phyloP scores from a whole-genome alignment of 2,888 invertebrate species.

The Nomada fucata region DNA sequence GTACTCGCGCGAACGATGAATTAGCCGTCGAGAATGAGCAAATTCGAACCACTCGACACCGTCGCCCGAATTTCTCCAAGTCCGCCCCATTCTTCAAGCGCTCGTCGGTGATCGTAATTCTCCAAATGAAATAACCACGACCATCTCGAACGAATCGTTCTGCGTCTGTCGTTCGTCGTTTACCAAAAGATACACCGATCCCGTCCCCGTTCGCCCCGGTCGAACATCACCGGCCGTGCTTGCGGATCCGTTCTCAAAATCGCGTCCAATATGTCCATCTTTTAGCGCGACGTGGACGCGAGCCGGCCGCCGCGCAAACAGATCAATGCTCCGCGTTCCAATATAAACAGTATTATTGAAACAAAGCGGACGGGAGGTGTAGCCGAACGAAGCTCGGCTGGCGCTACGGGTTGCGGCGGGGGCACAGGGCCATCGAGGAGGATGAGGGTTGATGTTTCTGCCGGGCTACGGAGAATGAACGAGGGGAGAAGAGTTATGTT shows the following conservation, averaged over 20 bases:
- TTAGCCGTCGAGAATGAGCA: too few species aligned
- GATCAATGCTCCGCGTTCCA: conserved; percentile 84
- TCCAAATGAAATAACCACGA: too few species aligned
- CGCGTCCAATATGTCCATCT: conserved; percentile 82
- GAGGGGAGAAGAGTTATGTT: conserved; percentile 84
- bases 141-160: too few species aligned
- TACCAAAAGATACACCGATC: not conserved
- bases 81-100: too few species aligned
- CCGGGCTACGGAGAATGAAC: conserved; percentile 79
- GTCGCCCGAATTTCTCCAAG: too few species aligned
- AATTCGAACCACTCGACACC: too few species aligned
- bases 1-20: too few species aligned
- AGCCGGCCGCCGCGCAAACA: conserved; percentile 81
- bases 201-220: not conserved
- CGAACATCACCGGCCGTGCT: not conserved
- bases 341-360: conserved; percentile 85
- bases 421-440: conserved; percentile 58
- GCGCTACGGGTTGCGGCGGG: conserved; percentile 33
- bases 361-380: conserved; percentile 82
- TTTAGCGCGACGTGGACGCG: conserved; percentile 75
- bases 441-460: conserved; percentile 82
- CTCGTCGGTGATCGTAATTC: too few species aligned
- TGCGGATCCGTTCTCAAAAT: conserved; percentile 26
- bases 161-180: too few species aligned
- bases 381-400: conserved; percentile 69